Conservation (phyloP, 1,140 invertebrate species). For the Acyrthosiphon pisum region DNA sequence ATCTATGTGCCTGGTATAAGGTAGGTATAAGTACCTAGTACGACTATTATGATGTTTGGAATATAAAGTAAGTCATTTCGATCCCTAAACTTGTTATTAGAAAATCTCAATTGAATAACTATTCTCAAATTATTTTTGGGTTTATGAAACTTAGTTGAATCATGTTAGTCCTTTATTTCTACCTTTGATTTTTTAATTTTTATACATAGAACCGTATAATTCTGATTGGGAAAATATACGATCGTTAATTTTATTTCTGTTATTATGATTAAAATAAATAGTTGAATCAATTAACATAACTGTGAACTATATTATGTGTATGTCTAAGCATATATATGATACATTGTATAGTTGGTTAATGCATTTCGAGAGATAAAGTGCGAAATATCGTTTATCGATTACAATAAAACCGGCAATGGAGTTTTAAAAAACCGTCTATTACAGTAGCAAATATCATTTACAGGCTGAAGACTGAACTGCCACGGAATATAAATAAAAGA, state of each 20-base stretch:
- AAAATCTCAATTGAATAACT: neutral
- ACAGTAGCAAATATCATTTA: neutral
- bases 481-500: constrained; percentile 4
- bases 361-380: neutral
- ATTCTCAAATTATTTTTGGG: neutral
- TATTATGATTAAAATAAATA: neutral
- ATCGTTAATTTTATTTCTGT: neutral
- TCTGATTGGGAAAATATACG: neutral
- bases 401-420: neutral
- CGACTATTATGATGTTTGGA: neutral
- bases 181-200: neutral
- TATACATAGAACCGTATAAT: neutral
- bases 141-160: neutral
- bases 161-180: neutral
- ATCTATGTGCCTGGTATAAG: neutral
- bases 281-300: neutral
- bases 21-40: neutral
- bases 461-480: neutral
- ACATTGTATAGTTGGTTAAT: neutral
- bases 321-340: neutral
- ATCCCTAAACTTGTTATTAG: neutral
- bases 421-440: neutral
- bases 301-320: neutral
- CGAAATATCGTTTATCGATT: neutral
- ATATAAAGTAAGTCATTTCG: neutral